These are phyloP conservation scores for Euclidia mi DNA, from an alignment of 2,888 invertebrate genomes.

Conservation along the genomic window DNA sequence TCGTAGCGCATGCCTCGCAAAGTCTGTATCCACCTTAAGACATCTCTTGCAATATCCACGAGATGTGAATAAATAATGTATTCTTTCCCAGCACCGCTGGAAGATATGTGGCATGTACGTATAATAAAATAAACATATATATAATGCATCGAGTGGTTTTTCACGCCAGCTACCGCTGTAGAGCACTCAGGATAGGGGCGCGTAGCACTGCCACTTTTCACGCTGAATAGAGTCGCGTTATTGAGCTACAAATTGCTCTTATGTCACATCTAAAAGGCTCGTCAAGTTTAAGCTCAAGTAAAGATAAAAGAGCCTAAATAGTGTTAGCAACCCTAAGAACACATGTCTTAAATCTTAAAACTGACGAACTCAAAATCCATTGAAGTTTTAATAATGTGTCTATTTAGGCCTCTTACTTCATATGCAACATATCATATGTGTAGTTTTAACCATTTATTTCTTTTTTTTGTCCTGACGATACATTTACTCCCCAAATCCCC, in stretches of 20 bases:
- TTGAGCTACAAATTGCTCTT: constrained; percentile 75
- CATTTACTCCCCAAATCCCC: neutral
- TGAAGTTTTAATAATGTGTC: too few relatives aligned
- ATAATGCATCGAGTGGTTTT: constrained; percentile 47
- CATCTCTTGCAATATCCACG: neutral
- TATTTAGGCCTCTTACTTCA: too few relatives aligned
- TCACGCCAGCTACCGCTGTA: constrained; percentile 49
- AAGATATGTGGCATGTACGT: neutral
- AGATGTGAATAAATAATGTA: neutral
- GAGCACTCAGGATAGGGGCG: constrained; percentile 54
- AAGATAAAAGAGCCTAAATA: constrained; percentile 46
- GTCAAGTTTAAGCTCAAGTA: constrained; percentile 57
- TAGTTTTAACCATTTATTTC: too few relatives aligned
- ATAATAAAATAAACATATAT: constrained; percentile 1
- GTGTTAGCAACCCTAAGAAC: constrained; percentile 14
- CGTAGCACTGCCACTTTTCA: constrained; percentile 64
- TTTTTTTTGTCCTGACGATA: neutral
- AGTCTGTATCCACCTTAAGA: too few relatives aligned
- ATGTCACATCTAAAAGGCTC: constrained; percentile 69
- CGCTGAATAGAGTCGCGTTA: constrained; percentile 66
- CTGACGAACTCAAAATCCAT: neutral
- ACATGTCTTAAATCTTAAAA: constrained; percentile 1
- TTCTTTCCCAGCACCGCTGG: neutral
- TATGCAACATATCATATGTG: too few relatives aligned
- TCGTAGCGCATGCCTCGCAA: neutral